Percentiles rank a stretch among this genome's conserved stretches.
Evolutionary conservation across 1,140 invertebrate species (phyloP).

Genomic region (Drosophila orena): DNA sequence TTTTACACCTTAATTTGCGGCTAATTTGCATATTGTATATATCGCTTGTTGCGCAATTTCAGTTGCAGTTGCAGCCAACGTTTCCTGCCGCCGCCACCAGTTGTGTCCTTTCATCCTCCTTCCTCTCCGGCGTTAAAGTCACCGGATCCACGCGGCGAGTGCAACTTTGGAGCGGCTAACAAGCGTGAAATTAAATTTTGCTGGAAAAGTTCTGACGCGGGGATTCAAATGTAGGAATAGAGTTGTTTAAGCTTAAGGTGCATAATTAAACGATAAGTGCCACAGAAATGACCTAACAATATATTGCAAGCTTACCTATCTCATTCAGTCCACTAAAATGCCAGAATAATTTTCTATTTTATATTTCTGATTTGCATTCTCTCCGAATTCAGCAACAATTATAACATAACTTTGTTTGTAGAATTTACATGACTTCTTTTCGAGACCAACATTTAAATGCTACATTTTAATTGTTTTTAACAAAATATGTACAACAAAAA

Average conservation of each 20-base stretch:
- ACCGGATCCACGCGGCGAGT: conserved; percentile 19
- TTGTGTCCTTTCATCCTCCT: conserved; percentile 19
- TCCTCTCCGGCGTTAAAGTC: conserved; percentile 14
- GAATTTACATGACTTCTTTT: conserved; percentile 19
- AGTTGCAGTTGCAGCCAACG: conserved; percentile 44
- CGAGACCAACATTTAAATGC: conserved; percentile 12
- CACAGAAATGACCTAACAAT: background rate
- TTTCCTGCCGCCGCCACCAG: conserved; percentile 20
- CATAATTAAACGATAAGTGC: background rate
- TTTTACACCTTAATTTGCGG: conserved; percentile 81
- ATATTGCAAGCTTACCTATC: too few relatives aligned
- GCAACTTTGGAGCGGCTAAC: conserved; percentile 41
- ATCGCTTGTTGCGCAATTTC: conserved; percentile 72
- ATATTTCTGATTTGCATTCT: conserved; percentile 49
- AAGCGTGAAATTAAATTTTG: conserved; percentile 44
- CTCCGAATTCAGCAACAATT: conserved; percentile 61
- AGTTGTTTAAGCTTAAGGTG: background rate
- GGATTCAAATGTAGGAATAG: conserved; percentile 10
- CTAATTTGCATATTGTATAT: conserved; percentile 81
- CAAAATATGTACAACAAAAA: conserved; percentile 38
- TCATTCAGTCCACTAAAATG: background rate
- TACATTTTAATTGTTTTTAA: conserved; percentile 30
- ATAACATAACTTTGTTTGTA: conserved; percentile 31
- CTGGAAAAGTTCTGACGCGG: conserved; percentile 16
- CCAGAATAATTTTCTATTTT: conserved; percentile 1